phyloP scores from a whole-genome alignment of 2,797 vertebrate genomes.

The Phoebastria nigripes region DNA sequence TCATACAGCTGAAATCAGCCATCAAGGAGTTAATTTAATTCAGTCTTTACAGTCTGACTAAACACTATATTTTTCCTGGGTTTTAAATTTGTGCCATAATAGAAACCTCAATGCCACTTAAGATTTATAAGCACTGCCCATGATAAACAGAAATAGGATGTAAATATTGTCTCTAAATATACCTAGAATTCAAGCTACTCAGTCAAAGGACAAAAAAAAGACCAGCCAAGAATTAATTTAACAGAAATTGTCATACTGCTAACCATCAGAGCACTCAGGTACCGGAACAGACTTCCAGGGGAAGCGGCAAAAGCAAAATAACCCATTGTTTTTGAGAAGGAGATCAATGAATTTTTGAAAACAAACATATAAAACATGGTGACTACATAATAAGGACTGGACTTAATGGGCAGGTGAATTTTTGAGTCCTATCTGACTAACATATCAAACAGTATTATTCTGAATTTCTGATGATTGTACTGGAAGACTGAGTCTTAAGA shows the following conservation, averaged over 20 bases:
- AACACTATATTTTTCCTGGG: neutral
- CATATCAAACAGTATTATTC: neutral
- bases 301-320: neutral
- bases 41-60: neutral
- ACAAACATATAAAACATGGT: neutral
- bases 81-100: neutral
- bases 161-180: neutral
- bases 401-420: neutral
- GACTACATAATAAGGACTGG: neutral
- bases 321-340: rapidly evolving
- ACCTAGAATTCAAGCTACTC: neutral
- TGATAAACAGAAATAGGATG: neutral
- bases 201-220: neutral
- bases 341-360: neutral
- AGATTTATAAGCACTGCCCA: neutral
- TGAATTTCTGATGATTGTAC: neutral
- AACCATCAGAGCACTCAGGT: neutral
- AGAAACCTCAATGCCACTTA: neutral
- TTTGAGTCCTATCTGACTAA: neutral
- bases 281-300: neutral
- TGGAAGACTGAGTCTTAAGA: neutral
- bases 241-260: neutral
- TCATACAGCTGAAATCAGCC: neutral
- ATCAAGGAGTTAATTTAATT: neutral
- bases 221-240: neutral